Evolutionary conservation across 2,888 invertebrate species (phyloP).

Genomic region (Aromia moschata): DNA sequence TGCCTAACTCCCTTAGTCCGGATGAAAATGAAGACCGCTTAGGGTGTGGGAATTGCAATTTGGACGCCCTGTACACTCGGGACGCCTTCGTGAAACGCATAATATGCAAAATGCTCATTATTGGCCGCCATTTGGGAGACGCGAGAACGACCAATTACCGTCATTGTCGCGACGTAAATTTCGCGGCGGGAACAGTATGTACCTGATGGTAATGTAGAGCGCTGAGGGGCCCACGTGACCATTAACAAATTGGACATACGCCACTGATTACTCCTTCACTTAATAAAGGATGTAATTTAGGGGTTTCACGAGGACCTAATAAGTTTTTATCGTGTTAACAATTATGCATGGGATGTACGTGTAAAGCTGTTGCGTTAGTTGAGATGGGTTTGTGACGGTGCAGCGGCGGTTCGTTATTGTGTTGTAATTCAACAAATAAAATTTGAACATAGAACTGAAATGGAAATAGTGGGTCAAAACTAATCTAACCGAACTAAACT

Average conservation of each 20-base stretch:
- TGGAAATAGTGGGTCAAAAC: no score
- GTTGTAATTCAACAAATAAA: no score
- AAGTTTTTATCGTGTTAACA: neutral
- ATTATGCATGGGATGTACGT: no score
- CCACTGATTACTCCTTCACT: constrained; percentile 28
- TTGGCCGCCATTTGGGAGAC: constrained; percentile 10
- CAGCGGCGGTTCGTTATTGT: no score
- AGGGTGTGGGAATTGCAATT: no score
- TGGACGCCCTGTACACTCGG: constrained; percentile 8
- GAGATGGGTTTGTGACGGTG: no score
- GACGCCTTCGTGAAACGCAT: neutral
- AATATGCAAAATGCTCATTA: constrained; percentile 21
- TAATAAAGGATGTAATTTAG: constrained; percentile 28
- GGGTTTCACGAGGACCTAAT: constrained; percentile 5
- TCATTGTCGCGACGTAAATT: constrained; percentile 17
- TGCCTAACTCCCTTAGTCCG: no score
- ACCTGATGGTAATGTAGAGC: constrained; percentile 20
- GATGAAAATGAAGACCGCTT: no score
- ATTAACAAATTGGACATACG: constrained; percentile 24
- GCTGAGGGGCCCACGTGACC: constrained; percentile 7
- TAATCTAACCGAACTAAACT: no score
- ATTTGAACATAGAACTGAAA: no score
- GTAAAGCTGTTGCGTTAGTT: no score
- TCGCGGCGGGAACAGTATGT: constrained; percentile 4
- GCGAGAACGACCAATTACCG: constrained; percentile 19